Evolutionary conservation across 2,113 vertebrate genomes (phyloP).

Genomic region (Oncorhynchus kisutch): DNA sequence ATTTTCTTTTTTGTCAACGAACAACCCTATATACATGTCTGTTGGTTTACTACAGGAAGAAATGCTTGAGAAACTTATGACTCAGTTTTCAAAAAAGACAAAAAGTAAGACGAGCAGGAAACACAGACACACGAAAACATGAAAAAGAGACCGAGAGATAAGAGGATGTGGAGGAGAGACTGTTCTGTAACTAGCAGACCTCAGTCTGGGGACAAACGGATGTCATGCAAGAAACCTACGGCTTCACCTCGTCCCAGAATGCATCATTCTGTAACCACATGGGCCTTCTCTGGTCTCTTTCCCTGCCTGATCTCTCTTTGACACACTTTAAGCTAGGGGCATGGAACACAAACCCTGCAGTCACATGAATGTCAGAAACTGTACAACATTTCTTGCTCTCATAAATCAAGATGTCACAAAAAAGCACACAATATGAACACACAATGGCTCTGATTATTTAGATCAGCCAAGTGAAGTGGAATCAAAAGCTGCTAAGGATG

Average conservation of each 20-base stretch:
- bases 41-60: too few species aligned
- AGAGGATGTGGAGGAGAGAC: constrained; percentile 9
- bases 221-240: background rate
- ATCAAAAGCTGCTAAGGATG: background rate
- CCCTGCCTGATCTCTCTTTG: background rate
- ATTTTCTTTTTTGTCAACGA: too few species aligned
- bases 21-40: too few species aligned
- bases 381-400: constrained; percentile 23
- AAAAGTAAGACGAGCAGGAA: too few species aligned
- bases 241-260: constrained; percentile 4
- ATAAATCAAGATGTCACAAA: background rate
- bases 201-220: background rate
- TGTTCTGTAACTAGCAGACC: constrained; percentile 15
- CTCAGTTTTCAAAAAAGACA: too few species aligned
- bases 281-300: background rate
- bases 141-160: background rate
- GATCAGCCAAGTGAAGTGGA: too few species aligned
- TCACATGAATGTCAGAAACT: constrained; percentile 31
- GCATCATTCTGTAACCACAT: constrained; percentile 12
- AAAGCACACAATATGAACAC: constrained; percentile 7
- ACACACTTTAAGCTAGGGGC: constrained; percentile 11
- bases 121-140: too few species aligned
- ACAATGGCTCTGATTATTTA: background rate
- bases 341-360: constrained; percentile 27
- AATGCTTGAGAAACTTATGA: too few species aligned